Percentiles rank a stretch among this genome's conserved stretches.
Evolutionary conservation across 1,140 invertebrate genomes (phyloP).

Genomic region (Hyposmocoma kahamanoa): DNA sequence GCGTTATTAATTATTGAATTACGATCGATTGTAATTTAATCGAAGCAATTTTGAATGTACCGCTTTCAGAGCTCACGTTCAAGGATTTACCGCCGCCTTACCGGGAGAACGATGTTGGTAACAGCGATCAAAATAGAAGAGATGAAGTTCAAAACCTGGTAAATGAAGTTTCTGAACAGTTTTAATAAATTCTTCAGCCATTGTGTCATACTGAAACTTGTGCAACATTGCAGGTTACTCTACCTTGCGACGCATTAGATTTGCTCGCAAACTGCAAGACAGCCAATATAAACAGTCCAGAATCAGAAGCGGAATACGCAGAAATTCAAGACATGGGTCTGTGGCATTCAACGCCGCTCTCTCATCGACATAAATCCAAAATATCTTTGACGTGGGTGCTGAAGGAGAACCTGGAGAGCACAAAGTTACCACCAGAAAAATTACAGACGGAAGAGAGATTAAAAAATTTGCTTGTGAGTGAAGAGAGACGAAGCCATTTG

Average conservation of each 20-base stretch:
- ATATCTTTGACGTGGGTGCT: conserved; percentile 82
- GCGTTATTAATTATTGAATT: conserved; percentile 30
- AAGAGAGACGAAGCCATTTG: conserved; percentile 24
- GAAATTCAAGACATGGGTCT: conserved; percentile 65
- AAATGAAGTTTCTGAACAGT: conserved; percentile 1
- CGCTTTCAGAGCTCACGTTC: conserved; percentile 38
- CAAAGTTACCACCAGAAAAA: conserved; percentile 41
- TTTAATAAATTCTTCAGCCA: neutral
- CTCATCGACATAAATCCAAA: conserved; percentile 75
- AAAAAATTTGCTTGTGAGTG: conserved; percentile 15
- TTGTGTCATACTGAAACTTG: neutral
- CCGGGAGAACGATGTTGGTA: conserved; percentile 33
- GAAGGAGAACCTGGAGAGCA: conserved; percentile 73
- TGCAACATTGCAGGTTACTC: conserved; percentile 23
- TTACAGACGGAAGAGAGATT: conserved; percentile 24
- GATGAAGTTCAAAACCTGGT: conserved; percentile 25
- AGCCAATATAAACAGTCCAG: conserved; percentile 23
- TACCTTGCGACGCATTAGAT: conserved; percentile 47
- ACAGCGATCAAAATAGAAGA: conserved; percentile 13
- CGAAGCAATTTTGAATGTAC: conserved; percentile 16
- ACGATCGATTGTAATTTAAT: conserved; percentile 23
- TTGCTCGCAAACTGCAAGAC: conserved; percentile 50
- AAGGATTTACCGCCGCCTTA: conserved; percentile 59
- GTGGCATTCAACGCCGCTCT: conserved; percentile 64
- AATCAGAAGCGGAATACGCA: conserved; percentile 49